These are phyloP conservation scores for Theocolax elegans DNA, from an alignment of 1,140 invertebrate genomes.

Conservation along the genomic window DNA sequence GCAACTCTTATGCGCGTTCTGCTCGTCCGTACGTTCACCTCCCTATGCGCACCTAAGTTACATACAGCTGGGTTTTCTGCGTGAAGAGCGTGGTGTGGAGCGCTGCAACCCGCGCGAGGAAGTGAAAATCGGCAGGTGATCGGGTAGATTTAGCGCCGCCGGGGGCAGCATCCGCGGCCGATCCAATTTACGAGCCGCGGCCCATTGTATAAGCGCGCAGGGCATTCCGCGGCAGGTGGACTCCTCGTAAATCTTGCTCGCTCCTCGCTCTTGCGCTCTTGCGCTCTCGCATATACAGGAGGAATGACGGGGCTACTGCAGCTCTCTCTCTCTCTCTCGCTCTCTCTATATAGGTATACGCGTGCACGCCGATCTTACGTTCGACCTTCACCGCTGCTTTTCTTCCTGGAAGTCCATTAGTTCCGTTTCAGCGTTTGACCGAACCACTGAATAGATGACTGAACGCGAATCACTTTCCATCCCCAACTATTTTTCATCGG, in stretches of 20 bases:
- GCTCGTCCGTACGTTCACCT: background rate
- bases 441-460: no score
- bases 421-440: constrained; percentile 39
- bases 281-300: no score
- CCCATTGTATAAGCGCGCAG: constrained; percentile 23
- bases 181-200: constrained; percentile 39
- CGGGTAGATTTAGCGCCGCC: background rate
- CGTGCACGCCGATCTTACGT: background rate
- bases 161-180: background rate
- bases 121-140: constrained; percentile 35
- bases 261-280: background rate
- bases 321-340: background rate
- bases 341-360: no score
- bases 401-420: constrained; percentile 41
- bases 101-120: no score
- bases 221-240: constrained; percentile 37
- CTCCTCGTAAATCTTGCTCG: constrained; percentile 33
- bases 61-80: no score
- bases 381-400: constrained; percentile 18
- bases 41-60: no score
- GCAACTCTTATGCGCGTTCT: constrained; percentile 23
- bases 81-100: no score
- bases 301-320: constrained; percentile 24
- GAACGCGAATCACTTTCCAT: no score
- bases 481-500: no score